These are phyloP conservation scores for Phalera bucephala DNA, from an alignment of 2,888 invertebrate genomes.

Conservation along the genomic window DNA sequence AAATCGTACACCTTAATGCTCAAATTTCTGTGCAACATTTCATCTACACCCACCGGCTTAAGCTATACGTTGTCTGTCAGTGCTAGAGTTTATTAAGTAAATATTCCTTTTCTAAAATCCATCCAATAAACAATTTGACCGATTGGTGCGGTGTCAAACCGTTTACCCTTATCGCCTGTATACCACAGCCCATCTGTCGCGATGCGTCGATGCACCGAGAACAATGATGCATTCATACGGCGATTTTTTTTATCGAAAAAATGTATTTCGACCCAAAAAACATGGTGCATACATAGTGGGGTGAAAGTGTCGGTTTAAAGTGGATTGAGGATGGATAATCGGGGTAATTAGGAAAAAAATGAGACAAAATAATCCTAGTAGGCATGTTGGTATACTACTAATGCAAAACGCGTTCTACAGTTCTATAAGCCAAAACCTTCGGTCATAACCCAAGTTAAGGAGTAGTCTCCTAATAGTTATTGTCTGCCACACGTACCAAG, in stretches of 20 bases:
- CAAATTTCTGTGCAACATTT: too few relatives aligned
- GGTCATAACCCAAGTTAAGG: too few relatives aligned
- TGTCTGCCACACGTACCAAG: too few relatives aligned
- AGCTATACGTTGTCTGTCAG: too few relatives aligned
- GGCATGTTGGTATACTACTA: too few relatives aligned
- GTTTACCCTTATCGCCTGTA: constrained; percentile 67
- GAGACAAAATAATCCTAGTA: too few relatives aligned
- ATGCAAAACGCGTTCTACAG: too few relatives aligned
- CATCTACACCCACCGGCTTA: too few relatives aligned
- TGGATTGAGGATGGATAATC: constrained; percentile 12
- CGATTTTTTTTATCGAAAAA: constrained; percentile 57
- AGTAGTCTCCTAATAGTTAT: too few relatives aligned
- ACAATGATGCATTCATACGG: constrained; percentile 67
- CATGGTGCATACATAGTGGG: constrained; percentile 37
- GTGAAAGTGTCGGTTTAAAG: constrained; percentile 31
- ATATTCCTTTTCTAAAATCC: constrained; percentile 8
- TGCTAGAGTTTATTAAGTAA: constrained; percentile 2
- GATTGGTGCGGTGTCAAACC: constrained; percentile 71
- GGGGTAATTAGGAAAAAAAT: constrained; percentile 1
- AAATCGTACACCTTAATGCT: too few relatives aligned
- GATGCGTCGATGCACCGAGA: constrained; percentile 53
- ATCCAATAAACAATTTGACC: constrained; percentile 46
- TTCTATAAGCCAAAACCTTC: too few relatives aligned
- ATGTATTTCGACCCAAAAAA: constrained; percentile 53
- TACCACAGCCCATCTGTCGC: constrained; percentile 57